Base-by-base conservation (phyloP, 2,797 vertebrate species). In the Poeciliopsis presidionis region DNA sequence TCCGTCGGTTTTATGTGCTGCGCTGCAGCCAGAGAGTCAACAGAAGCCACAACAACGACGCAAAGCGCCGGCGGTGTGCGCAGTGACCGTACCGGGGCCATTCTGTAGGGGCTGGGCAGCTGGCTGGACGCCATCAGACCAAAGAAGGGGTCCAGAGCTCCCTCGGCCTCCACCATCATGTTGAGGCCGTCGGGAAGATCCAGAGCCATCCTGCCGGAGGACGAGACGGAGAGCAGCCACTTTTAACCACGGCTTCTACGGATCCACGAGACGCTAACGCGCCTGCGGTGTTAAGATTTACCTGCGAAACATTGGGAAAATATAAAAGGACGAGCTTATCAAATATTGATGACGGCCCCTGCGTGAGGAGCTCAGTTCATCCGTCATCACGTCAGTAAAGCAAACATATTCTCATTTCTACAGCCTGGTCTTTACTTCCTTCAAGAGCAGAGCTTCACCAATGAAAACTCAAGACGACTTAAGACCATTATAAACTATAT, bases 91-190 rank as follows among this genome's bases (percentile, higher is more conserved):
- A 96, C 96, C 92, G 95, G 92, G 67, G 92, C 91, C 67, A 95
- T 92, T 53, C 83, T 80, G 3, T 83, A 83, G 49, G 96, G 96
- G 79, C 95, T 95, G n/a, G 95, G 95, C 18, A 96, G 93, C 6
- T 88, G 67, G 13, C 92, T 87, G 74, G 90, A 81, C 2, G 86
- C 87, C 95, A 97, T 97, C 79, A 95, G 81, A 28, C 96, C 96
- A 71, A 97, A 97, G 90, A 97, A 97, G 0, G 97, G 96, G 79
- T 97, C 95, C 41, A 95, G 95, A 3, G 96, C 96, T 77, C 94
- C 91, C 79, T 96, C 96, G 7, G 94, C 84, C 70, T 87, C 85
- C 79, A 95, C 91, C 95, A 97, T 94, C 79, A 93, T 82, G 46
- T 81, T 67, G 83, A 97, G 85, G 73, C 51, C 79, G 81, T 95